Conservation (phyloP, 2,113 vertebrate species). For the Cranoglanis bouderius region DNA sequence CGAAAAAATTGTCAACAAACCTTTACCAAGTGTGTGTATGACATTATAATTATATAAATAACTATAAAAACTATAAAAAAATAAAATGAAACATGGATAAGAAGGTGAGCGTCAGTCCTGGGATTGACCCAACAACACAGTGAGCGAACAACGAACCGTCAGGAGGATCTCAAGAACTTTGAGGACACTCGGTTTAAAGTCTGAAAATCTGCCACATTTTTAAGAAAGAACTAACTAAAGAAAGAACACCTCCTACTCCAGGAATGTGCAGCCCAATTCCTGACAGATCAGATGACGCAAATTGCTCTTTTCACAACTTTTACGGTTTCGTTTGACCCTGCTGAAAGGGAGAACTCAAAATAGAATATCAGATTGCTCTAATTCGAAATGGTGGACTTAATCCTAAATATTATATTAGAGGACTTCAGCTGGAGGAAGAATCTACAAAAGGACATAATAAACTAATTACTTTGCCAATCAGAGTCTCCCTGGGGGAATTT, state of each 20-base stretch:
- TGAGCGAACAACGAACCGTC: background rate
- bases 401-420: constrained; percentile 72
- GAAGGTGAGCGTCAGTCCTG: background rate
- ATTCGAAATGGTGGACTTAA: constrained; percentile 72
- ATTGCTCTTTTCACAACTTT: constrained; percentile 63
- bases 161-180: background rate
- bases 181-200: constrained; percentile 41
- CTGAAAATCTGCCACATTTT: constrained; percentile 65
- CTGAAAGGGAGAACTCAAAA: constrained; percentile 62
- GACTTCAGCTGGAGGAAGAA: constrained; percentile 69
- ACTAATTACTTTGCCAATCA: constrained; percentile 80
- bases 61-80: too few species aligned
- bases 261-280: constrained; percentile 21
- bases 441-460: constrained; percentile 68
- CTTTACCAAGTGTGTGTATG: too few species aligned
- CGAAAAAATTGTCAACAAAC: too few species aligned
- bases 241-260: constrained; percentile 1
- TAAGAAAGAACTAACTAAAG: constrained; percentile 34
- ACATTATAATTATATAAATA: too few species aligned
- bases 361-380: constrained; percentile 73
- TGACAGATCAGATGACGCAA: constrained; percentile 67
- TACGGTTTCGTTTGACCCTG: constrained; percentile 64
- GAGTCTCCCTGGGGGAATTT: constrained; percentile 66
- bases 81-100: too few species aligned
- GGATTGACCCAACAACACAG: background rate